Evolutionary conservation across 2,797 vertebrate species (phyloP).

Genomic region (Cynopterus sphinx): DNA sequence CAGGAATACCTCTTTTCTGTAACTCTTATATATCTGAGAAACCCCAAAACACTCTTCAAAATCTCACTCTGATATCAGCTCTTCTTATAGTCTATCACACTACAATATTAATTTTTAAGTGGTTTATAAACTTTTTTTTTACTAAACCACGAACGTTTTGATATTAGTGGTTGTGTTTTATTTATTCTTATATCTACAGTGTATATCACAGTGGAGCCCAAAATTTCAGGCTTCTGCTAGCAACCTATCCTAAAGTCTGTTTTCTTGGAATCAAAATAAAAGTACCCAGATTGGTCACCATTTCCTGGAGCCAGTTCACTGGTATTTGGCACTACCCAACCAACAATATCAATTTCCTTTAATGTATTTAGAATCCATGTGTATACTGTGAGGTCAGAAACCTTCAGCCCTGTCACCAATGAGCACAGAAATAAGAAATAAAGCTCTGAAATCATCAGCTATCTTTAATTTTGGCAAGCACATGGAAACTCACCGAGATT

Average conservation of each 20-base stretch:
- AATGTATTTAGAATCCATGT: background rate
- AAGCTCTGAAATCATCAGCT: background rate
- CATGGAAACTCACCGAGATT: background rate
- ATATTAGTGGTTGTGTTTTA: background rate
- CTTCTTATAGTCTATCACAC: background rate
- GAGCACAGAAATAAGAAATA: background rate
- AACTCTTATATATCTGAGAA: background rate
- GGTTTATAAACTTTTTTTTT: background rate
- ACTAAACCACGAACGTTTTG: background rate
- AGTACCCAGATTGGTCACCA: background rate
- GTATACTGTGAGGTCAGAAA: background rate
- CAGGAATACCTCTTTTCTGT: background rate
- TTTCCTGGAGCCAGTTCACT: background rate
- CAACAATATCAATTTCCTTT: background rate
- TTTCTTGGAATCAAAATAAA: constrained; percentile 11
- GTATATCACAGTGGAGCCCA: background rate
- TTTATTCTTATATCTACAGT: background rate
- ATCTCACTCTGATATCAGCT: background rate
- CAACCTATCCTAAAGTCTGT: background rate
- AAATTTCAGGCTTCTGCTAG: background rate
- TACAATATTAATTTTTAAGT: background rate
- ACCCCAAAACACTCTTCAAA: background rate
- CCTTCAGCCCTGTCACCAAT: background rate
- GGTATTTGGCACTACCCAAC: background rate
- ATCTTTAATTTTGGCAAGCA: background rate